phyloP scores from a whole-genome alignment of 2,113 vertebrate genomes.

The Uropsilus gracilis region DNA sequence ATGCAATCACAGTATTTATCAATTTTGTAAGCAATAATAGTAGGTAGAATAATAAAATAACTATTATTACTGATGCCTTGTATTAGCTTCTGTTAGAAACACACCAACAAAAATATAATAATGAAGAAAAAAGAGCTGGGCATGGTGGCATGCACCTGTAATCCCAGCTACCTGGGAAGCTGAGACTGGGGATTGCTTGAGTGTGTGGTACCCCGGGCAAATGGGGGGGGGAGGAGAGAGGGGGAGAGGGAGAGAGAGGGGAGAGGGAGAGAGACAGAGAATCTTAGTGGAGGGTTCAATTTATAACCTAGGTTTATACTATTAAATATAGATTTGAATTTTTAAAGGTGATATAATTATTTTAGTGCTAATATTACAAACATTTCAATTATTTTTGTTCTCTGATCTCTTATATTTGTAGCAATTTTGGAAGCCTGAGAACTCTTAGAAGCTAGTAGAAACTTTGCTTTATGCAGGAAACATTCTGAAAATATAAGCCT shows the following conservation, averaged over 20 bases:
- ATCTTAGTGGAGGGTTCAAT: not conserved
- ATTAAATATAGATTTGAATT: not conserved
- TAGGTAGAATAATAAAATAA: not conserved
- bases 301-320: not conserved
- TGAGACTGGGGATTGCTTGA: too few relatives aligned
- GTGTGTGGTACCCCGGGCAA: too few relatives aligned
- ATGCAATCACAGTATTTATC: not conserved
- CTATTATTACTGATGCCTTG: not conserved
- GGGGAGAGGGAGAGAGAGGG: too few relatives aligned
- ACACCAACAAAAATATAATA: not conserved
- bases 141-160: too few relatives aligned
- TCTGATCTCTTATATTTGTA: not conserved
- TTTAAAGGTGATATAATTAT: constrained; percentile 32
- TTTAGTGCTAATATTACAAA: not conserved
- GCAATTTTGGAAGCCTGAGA: constrained; percentile 46
- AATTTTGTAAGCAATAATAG: not conserved
- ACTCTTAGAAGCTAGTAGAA: not conserved
- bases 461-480: constrained; percentile 9
- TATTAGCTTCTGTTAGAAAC: not conserved
- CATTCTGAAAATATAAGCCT: constrained; percentile 46
- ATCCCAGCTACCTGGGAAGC: too few relatives aligned
- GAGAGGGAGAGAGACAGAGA: not conserved
- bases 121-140: too few relatives aligned
- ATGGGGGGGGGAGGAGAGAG: too few relatives aligned
- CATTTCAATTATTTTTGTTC: not conserved